phyloP scores from a whole-genome alignment of 2,797 vertebrate genomes.

The Notamacropus eugenii region DNA sequence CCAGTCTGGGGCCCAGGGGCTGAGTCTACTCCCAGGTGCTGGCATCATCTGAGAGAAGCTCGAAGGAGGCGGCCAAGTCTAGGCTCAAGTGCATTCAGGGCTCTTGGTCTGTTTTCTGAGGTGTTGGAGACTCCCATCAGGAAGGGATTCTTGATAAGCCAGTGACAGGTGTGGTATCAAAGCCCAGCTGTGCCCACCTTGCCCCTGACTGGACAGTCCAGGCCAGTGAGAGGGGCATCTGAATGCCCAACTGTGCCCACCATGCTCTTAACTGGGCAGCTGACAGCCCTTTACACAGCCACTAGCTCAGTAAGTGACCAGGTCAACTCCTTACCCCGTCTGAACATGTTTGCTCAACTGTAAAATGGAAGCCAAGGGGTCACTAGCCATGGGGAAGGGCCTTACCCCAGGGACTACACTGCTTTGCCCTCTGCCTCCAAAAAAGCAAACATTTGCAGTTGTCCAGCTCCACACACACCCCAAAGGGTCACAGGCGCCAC shows the following conservation, averaged over 20 bases:
- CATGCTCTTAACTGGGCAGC: too few relatives aligned
- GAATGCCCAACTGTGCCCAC: too few relatives aligned
- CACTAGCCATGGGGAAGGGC: neutral
- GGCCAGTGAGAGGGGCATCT: too few relatives aligned
- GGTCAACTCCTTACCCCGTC: too few relatives aligned
- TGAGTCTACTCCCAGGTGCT: too few relatives aligned
- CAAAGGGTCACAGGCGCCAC: neutral
- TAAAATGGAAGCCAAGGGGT: neutral
- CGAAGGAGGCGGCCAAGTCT: neutral
- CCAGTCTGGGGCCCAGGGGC: neutral
- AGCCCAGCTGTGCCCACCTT: too few relatives aligned
- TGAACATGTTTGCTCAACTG: neutral
- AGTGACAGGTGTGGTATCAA: too few relatives aligned
- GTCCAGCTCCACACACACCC: neutral
- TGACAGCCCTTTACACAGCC: too few relatives aligned
- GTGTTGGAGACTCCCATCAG: too few relatives aligned
- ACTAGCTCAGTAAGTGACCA: too few relatives aligned
- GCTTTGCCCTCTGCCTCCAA: neutral
- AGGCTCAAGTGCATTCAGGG: neutral
- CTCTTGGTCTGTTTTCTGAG: neutral
- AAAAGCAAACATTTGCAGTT: neutral
- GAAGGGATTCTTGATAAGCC: neutral
- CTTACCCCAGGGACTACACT: neutral
- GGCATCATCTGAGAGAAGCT: neutral
- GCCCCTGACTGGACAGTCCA: too few relatives aligned